These are phyloP conservation scores for Tetramorium alpestre DNA, from an alignment of 1,140 invertebrate genomes.

Conservation along the genomic window DNA sequence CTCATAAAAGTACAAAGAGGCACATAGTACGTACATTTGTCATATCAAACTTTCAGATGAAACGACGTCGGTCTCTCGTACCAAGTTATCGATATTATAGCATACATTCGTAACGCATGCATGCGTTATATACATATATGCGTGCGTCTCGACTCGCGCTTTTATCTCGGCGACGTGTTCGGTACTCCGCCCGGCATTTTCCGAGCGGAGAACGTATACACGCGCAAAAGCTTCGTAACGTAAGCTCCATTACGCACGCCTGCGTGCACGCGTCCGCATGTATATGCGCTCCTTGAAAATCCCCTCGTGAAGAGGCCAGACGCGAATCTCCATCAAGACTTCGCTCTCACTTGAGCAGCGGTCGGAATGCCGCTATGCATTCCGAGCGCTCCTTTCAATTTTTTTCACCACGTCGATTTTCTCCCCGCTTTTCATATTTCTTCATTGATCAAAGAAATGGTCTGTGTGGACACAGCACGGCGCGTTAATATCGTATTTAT, in stretches of 20 bases:
- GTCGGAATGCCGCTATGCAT: slow-evolving; percentile 16
- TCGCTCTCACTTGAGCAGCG: slow-evolving; percentile 25
- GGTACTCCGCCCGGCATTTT: slow-evolving; percentile 23
- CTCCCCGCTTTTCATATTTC: not conserved
- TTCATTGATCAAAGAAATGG: not conserved
- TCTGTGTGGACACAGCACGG: not conserved
- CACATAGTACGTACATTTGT: not conserved
- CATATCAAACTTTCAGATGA: not conserved
- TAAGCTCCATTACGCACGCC: slow-evolving; percentile 61
- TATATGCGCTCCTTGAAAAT: slow-evolving; percentile 46
- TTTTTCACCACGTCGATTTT: slow-evolving; percentile 38
- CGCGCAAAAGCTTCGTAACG: slow-evolving; percentile 56
- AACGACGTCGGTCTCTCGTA: not conserved
- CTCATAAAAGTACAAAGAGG: not conserved
- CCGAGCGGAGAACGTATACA: not conserved
- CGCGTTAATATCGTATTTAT: slow-evolving; percentile 20
- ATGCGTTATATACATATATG: not conserved
- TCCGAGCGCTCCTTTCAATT: slow-evolving; percentile 44
- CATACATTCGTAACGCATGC: not conserved
- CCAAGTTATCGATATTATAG: slow-evolving; percentile 15
- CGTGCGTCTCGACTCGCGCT: slow-evolving; percentile 29
- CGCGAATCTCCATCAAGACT: slow-evolving; percentile 50
- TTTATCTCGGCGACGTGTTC: slow-evolving; percentile 62
- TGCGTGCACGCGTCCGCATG: slow-evolving; percentile 10
- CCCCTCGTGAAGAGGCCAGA: slow-evolving; percentile 61